A percentile compares a stretch with the other conserved stretches of the same genome.
These are phyloP conservation scores for Anhinga rufa DNA, from an alignment of 2,113 vertebrate species.

Conservation along the genomic window DNA sequence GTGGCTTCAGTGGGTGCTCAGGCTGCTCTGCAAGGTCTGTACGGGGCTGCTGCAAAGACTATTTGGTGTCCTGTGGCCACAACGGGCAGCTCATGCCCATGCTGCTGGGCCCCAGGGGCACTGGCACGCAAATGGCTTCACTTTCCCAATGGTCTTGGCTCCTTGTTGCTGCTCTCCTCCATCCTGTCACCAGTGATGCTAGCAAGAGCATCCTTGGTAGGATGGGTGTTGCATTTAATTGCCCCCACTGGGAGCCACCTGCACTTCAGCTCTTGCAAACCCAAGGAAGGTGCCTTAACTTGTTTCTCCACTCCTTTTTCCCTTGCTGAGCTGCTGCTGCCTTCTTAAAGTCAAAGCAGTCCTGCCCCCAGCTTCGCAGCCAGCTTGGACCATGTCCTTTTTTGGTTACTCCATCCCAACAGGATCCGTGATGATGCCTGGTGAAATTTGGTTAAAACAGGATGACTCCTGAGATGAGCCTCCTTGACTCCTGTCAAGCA, in stretches of 20 bases:
- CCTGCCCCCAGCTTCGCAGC: not conserved
- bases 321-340: not conserved
- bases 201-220: not conserved
- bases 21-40: not conserved
- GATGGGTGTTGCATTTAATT: not conserved
- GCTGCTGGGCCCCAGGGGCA: not conserved
- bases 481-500: not conserved
- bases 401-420: not conserved
- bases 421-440: rapidly evolving
- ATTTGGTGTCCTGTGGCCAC: not conserved
- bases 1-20: not conserved
- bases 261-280: not conserved
- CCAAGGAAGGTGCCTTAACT: not conserved
- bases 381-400: not conserved
- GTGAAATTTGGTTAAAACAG: not conserved
- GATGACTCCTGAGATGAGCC: not conserved
- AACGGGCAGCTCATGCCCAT: rapidly evolving
- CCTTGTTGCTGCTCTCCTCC: not conserved
- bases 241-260: not conserved
- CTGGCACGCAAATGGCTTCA: rapidly evolving
- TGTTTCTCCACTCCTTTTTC: not conserved
- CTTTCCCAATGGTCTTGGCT: not conserved
- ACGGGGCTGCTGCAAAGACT: not conserved
- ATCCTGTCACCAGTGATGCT: not conserved
- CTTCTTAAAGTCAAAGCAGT: not conserved